These are phyloP conservation scores for Drosophila phalerata DNA, from an alignment of 2,888 invertebrate species.

Conservation along the genomic window DNA sequence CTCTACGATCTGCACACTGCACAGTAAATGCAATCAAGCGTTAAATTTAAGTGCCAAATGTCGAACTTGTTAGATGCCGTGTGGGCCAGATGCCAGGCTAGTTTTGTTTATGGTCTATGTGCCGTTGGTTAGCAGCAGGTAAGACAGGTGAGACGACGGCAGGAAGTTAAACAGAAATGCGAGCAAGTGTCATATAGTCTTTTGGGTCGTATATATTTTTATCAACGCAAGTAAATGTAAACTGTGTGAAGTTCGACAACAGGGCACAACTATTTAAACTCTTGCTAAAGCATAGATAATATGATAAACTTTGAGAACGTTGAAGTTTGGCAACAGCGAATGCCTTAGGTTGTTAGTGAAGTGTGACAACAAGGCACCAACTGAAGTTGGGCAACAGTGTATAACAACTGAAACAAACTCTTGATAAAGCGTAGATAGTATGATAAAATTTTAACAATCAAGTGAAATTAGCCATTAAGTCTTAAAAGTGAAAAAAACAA, in stretches of 20 bases:
- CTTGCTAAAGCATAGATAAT: background rate
- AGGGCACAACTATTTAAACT: conserved; percentile 5
- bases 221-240: background rate
- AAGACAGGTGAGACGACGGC: conserved; percentile 36
- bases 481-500: no score
- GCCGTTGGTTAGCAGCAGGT: conserved; percentile 29
- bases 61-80: conserved; percentile 76
- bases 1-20: conserved; percentile 17
- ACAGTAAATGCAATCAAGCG: conserved; percentile 78
- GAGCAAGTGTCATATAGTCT: conserved; percentile 52
- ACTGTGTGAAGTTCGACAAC: conserved; percentile 48
- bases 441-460: background rate
- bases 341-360: background rate
- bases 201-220: conserved; percentile 14
- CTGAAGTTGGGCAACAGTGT: no score
- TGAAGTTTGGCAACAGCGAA: conserved; percentile 1
- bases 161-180: conserved; percentile 47
- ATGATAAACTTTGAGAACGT: background rate
- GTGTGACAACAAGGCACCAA: conserved; percentile 14
- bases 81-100: conserved; percentile 58
- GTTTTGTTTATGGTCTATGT: conserved; percentile 45
- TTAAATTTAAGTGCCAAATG: conserved; percentile 81
- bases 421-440: no score
- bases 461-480: no score
- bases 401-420: no score